These are phyloP conservation scores for Rallus limicola DNA, from an alignment of 2,113 vertebrate genomes.

Conservation along the genomic window DNA sequence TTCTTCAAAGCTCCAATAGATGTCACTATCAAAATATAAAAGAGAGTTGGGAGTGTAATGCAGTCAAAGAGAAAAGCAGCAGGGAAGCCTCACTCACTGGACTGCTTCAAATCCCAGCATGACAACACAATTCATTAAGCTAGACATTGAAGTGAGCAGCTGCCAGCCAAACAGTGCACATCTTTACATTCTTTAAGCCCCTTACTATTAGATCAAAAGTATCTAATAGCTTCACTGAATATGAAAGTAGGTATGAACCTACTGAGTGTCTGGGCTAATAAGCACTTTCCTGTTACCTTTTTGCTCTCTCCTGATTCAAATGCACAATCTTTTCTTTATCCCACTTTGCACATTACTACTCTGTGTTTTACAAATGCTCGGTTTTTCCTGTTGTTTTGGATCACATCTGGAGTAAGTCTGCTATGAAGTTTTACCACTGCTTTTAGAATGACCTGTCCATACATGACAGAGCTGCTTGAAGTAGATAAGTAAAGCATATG, in stretches of 20 bases:
- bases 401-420: background rate
- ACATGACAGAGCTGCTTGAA: background rate
- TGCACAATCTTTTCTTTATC: background rate
- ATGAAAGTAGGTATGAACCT: background rate
- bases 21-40: slow-evolving; percentile 82
- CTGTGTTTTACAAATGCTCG: background rate
- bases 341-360: background rate
- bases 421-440: background rate
- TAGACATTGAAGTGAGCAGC: background rate
- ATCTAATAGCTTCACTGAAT: background rate
- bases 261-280: background rate
- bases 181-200: background rate
- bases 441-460: slow-evolving; percentile 26
- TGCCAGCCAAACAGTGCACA: background rate
- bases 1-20: slow-evolving; percentile 79
- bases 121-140: slow-evolving; percentile 23
- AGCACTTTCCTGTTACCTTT: background rate
- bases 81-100: slow-evolving; percentile 7
- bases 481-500: background rate
- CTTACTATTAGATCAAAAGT: background rate
- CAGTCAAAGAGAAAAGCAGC: background rate
- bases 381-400: background rate
- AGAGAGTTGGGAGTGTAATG: slow-evolving; percentile 35
- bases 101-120: background rate
- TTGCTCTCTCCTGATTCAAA: background rate